These are phyloP conservation scores for Drosophila tropicalis DNA, from an alignment of 1,140 invertebrate species.

Conservation along the genomic window DNA sequence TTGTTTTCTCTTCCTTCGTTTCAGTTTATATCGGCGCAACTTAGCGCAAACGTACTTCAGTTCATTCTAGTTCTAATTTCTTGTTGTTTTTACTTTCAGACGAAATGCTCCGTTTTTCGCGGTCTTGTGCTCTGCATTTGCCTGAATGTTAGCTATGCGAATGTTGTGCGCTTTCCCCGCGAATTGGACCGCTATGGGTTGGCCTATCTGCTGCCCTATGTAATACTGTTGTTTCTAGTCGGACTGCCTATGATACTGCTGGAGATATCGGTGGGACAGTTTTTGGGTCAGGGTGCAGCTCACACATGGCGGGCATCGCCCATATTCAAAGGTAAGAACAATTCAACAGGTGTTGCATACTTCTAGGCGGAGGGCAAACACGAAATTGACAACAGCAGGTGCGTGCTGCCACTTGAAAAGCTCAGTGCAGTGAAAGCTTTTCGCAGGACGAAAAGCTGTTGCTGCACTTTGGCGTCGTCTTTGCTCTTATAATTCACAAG, in stretches of 20 bases:
- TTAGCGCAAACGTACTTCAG: background rate
- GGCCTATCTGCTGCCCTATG: constrained; percentile 80
- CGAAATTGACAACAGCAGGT: background rate
- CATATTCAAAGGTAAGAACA: constrained; percentile 80
- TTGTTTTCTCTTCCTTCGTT: background rate
- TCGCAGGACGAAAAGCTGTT: constrained; percentile 39
- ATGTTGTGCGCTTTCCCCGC: constrained; percentile 82
- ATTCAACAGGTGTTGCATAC: constrained; percentile 45
- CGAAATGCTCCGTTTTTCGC: constrained; percentile 83
- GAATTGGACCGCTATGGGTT: constrained; percentile 80
- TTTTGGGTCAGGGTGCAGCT: constrained; percentile 81
- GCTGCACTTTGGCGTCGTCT: constrained; percentile 36
- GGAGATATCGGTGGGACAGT: constrained; percentile 82
- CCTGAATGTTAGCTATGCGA: constrained; percentile 81
- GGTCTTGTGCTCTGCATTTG: constrained; percentile 81
- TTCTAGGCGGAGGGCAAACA: constrained; percentile 34
- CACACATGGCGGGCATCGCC: constrained; percentile 83
- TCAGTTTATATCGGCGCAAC: constrained; percentile 10
- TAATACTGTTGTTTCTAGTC: constrained; percentile 81
- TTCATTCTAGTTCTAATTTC: background rate
- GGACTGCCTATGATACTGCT: constrained; percentile 81
- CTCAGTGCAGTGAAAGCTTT: constrained; percentile 31
- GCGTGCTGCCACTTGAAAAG: constrained; percentile 15
- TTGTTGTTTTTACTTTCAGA: constrained; percentile 58
- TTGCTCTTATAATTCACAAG: constrained; percentile 63